Conservation (phyloP, 92 coral and sea anemone species). For the Porites lobata region DNA sequence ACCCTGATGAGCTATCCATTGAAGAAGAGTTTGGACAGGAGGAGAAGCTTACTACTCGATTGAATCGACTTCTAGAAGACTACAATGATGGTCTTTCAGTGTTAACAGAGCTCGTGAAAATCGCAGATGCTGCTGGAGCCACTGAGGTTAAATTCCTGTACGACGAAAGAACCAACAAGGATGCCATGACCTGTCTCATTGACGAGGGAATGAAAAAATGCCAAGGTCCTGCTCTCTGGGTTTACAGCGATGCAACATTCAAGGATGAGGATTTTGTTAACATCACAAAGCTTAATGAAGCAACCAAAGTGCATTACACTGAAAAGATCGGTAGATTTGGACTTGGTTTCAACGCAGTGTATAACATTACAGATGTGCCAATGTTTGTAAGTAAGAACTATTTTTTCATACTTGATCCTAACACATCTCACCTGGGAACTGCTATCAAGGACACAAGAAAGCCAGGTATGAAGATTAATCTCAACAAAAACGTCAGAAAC, state of each 20-base stretch:
- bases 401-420: conserved; percentile 78
- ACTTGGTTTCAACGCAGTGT: conserved; percentile 88
- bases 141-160: conserved; percentile 76
- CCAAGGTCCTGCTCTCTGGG: conserved; percentile 93
- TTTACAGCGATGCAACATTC: conserved; percentile 87
- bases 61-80: conserved; percentile 81
- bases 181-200: conserved; percentile 68
- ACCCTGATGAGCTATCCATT: conserved; percentile 70
- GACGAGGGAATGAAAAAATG: conserved; percentile 84
- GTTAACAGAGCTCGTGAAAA: conserved; percentile 87
- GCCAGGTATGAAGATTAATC: conserved; percentile 81
- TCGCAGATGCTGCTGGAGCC: conserved; percentile 90
- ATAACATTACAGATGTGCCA: conserved; percentile 90
- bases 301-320: conserved; percentile 84
- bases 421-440: conserved; percentile 69
- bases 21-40: conserved; percentile 82
- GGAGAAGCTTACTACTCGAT: conserved; percentile 73
- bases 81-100: conserved; percentile 87
- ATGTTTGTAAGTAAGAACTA: conserved; percentile 82
- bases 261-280: conserved; percentile 87
- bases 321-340: conserved; percentile 93
- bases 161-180: conserved; percentile 72
- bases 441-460: conserved; percentile 67
- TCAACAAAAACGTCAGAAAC: conserved; percentile 44
- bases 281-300: conserved; percentile 88